Evolutionary conservation across 2,888 invertebrate species (phyloP).

Genomic region (Alcis repandata): DNA sequence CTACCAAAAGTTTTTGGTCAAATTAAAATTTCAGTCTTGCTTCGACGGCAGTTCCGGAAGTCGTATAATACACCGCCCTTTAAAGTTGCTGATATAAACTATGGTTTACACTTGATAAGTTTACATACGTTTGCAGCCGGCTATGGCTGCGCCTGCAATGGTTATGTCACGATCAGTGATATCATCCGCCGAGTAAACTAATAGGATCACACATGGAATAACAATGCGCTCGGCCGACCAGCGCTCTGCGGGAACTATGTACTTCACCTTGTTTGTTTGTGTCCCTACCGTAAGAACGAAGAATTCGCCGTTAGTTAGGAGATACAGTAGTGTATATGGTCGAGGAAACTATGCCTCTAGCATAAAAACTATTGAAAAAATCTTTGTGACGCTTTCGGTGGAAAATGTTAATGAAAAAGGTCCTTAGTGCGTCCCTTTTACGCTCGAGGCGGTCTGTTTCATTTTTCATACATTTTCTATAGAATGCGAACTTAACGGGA

Average conservation of each 20-base stretch:
- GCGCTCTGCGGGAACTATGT: background rate
- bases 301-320: background rate
- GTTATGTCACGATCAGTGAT: constrained; percentile 58
- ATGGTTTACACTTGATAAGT: constrained; percentile 6
- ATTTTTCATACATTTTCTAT: no score
- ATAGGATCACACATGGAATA: constrained; percentile 47
- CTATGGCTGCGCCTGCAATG: constrained; percentile 30
- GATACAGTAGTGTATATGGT: no score
- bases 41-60: constrained; percentile 11
- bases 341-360: no score
- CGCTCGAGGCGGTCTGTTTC: no score
- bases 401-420: no score
- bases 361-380: no score
- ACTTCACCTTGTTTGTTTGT: constrained; percentile 26
- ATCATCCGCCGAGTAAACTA: constrained; percentile 48
- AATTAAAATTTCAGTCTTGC: constrained; percentile 10
- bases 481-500: no score
- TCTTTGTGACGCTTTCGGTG: no score
- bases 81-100: constrained; percentile 6
- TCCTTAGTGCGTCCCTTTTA: no score
- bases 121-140: constrained; percentile 28
- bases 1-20: constrained; percentile 1
- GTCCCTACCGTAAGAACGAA: constrained; percentile 13
- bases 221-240: constrained; percentile 34
- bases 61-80: constrained; percentile 1